Percentiles rank a stretch among this genome's conserved stretches.
Conservation (phyloP, 2,888 invertebrate species). For the Drosophila flavopinicola region DNA sequence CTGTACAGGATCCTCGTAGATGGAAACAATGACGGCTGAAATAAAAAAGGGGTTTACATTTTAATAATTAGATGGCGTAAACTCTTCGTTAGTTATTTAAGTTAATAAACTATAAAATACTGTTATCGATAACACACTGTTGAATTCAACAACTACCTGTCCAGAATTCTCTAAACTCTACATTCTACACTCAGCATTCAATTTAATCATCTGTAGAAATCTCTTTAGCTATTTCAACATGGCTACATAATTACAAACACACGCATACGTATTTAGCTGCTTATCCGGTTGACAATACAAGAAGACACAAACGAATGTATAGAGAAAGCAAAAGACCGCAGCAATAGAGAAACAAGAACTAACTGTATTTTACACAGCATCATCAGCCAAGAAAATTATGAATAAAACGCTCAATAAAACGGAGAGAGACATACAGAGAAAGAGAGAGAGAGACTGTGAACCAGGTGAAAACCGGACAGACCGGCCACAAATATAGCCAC, state of each 20-base stretch:
- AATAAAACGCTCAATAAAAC: slow-evolving; percentile 69
- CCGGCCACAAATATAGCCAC: slow-evolving; percentile 39
- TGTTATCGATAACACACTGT: neutral
- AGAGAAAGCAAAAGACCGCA: slow-evolving; percentile 61
- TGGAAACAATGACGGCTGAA: slow-evolving; percentile 95
- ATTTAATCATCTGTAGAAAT: slow-evolving; percentile 37
- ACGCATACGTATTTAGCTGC: slow-evolving; percentile 21
- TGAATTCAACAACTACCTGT: neutral
- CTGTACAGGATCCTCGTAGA: slow-evolving; percentile 98
- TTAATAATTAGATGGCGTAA: no score
- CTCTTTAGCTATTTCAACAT: slow-evolving; percentile 34
- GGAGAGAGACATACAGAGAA: slow-evolving; percentile 8
- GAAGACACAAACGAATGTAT: slow-evolving; percentile 26
- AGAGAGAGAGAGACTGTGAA: neutral
- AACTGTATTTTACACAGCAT: slow-evolving; percentile 66
- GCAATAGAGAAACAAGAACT: slow-evolving; percentile 66
- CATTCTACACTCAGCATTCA: slow-evolving; percentile 5
- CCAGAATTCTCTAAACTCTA: slow-evolving; percentile 4
- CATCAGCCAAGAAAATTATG: slow-evolving; percentile 63
- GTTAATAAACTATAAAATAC: no score
- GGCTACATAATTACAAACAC: slow-evolving; percentile 21
- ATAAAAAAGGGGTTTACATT: slow-evolving; percentile 75
- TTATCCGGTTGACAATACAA: slow-evolving; percentile 68
- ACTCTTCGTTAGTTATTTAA: no score
- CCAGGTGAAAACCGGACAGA: slow-evolving; percentile 72